A percentile compares a stretch with the other conserved stretches of the same genome.
These are phyloP conservation scores for Eunapius fragilis DNA, from an alignment of 37 sponge, comb jelly and placozoan genomes.

Conservation along the genomic window DNA sequence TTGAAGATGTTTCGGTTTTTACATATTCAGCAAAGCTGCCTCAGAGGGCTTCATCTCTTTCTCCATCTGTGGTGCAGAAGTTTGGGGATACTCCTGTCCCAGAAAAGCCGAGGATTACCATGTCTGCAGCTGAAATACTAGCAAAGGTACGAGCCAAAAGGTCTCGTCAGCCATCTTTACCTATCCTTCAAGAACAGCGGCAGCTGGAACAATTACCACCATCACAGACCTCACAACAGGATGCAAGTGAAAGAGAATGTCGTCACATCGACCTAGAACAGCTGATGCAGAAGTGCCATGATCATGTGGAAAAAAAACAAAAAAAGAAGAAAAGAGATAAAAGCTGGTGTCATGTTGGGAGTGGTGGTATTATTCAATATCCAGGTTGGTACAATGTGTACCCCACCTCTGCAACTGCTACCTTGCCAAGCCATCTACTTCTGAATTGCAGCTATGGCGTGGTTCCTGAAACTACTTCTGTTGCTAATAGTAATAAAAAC, in stretches of 20 bases:
- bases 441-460: neutral
- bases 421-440: neutral
- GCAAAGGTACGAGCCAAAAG: conserved; percentile 39
- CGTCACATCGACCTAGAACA: conserved; percentile 9
- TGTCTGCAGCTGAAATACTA: conserved; percentile 45
- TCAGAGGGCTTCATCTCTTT: neutral
- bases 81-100: neutral
- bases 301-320: conserved; percentile 4
- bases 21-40: neutral
- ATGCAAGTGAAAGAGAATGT: neutral
- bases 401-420: neutral
- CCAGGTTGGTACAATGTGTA: neutral
- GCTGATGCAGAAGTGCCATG: conserved; percentile 24
- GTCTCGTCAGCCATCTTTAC: neutral
- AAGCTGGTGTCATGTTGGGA: neutral
- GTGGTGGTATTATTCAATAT: neutral
- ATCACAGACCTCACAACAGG: neutral
- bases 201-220: neutral
- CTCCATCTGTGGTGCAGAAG: neutral
- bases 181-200: neutral
- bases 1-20: neutral
- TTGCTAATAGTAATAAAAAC: neutral
- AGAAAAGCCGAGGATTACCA: neutral
- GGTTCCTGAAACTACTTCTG: neutral
- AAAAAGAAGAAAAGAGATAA: neutral